phyloP scores from a whole-genome alignment of 2,113 vertebrate species.

The Centropristis striata region DNA sequence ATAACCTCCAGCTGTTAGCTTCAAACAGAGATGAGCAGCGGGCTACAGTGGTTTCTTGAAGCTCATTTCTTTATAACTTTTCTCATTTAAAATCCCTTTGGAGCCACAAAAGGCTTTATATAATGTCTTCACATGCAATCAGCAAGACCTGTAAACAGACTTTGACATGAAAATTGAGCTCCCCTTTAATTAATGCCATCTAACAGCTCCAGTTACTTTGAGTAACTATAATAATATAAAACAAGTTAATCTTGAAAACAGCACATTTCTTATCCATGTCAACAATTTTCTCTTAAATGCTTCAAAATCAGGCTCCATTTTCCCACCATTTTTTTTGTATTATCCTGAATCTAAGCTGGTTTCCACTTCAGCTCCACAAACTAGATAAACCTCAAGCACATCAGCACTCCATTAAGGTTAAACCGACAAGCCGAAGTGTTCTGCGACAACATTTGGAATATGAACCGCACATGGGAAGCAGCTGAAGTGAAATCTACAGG shows the following conservation, averaged over 20 bases:
- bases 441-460: slow-evolving; percentile 35
- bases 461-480: slow-evolving; percentile 33
- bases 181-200: neutral
- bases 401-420: slow-evolving; percentile 33
- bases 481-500: slow-evolving; percentile 25
- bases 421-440: neutral
- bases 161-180: slow-evolving; percentile 5
- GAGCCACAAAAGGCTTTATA: neutral
- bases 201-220: neutral
- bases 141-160: slow-evolving; percentile 5
- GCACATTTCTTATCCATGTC: slow-evolving; percentile 6
- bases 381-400: slow-evolving; percentile 20
- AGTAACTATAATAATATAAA: neutral
- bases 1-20: neutral
- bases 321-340: neutral
- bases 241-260: neutral
- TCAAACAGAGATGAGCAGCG: neutral
- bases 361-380: slow-evolving; percentile 1
- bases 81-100: neutral
- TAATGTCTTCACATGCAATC: no score
- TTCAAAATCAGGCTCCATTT: slow-evolving; percentile 12
- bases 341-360: neutral
- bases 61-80: neutral
- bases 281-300: neutral
- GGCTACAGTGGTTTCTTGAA: neutral